phyloP scores from a whole-genome alignment of 2,888 invertebrate species.

The Lithophane socia region DNA sequence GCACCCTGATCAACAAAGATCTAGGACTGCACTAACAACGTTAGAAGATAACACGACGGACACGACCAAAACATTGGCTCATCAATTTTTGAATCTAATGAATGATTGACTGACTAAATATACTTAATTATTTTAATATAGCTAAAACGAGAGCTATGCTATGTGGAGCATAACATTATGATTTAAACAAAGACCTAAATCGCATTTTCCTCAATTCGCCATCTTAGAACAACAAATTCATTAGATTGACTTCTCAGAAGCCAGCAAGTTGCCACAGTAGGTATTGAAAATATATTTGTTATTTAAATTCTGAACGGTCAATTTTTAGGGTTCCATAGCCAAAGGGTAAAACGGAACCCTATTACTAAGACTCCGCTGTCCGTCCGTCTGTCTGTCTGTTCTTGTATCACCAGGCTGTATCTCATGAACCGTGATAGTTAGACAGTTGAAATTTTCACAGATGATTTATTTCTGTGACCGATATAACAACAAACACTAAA shows the following conservation, averaged over 20 bases:
- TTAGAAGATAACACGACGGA: neutral
- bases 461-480: too few species aligned
- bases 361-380: too few species aligned
- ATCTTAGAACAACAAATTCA: conserved; percentile 51
- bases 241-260: neutral
- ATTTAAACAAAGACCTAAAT: conserved; percentile 29
- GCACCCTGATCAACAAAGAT: neutral
- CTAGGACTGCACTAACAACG: neutral
- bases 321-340: too few species aligned
- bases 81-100: neutral
- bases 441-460: too few species aligned
- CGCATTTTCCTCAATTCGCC: conserved; percentile 48
- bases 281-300: too few species aligned
- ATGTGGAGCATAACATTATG: conserved; percentile 27
- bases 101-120: neutral
- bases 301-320: too few species aligned
- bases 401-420: too few species aligned
- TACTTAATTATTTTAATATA: neutral
- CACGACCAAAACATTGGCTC: neutral
- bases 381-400: too few species aligned
- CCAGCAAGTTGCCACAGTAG: too few species aligned
- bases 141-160: conserved; percentile 7
- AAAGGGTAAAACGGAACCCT: too few species aligned
- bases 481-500: too few species aligned
- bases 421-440: too few species aligned